phyloP scores from a whole-genome alignment of 2,113 vertebrate species.

The Spilogale gracilis region DNA sequence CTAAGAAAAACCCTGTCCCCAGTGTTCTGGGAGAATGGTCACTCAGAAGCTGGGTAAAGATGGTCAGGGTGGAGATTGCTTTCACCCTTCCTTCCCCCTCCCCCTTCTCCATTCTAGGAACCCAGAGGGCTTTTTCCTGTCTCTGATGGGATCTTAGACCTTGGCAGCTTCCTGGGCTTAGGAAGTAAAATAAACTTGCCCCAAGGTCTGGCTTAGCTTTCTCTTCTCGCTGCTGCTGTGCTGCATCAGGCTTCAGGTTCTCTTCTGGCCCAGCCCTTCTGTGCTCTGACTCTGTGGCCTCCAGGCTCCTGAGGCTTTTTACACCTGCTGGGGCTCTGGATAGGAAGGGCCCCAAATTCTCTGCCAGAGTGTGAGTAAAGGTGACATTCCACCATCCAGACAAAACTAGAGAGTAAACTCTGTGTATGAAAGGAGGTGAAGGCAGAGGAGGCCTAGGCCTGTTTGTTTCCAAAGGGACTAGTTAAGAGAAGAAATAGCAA shows the following conservation, averaged over 20 bases:
- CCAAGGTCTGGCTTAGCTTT: not conserved
- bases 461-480: not conserved
- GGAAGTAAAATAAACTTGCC: not conserved
- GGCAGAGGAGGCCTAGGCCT: not conserved
- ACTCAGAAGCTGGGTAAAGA: not conserved
- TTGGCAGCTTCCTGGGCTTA: not conserved
- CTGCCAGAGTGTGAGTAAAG: not conserved
- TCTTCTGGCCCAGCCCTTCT: not conserved
- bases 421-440: too few relatives aligned
- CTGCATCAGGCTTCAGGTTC: rapidly evolving
- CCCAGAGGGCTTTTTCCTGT: not conserved
- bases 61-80: not conserved
- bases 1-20: not conserved
- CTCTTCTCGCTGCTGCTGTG: rapidly evolving
- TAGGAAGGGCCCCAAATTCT: not conserved
- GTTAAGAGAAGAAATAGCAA: not conserved
- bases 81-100: too few relatives aligned
- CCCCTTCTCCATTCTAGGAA: not conserved
- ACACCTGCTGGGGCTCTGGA: not conserved
- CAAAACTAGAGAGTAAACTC: not conserved
- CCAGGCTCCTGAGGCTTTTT: not conserved
- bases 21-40: rapidly evolving
- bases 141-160: not conserved
- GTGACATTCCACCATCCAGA: not conserved
- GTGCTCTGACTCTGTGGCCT: not conserved